Evolutionary conservation across 2,797 vertebrate species (phyloP).

Genomic region (Anguilla pacifica): DNA sequence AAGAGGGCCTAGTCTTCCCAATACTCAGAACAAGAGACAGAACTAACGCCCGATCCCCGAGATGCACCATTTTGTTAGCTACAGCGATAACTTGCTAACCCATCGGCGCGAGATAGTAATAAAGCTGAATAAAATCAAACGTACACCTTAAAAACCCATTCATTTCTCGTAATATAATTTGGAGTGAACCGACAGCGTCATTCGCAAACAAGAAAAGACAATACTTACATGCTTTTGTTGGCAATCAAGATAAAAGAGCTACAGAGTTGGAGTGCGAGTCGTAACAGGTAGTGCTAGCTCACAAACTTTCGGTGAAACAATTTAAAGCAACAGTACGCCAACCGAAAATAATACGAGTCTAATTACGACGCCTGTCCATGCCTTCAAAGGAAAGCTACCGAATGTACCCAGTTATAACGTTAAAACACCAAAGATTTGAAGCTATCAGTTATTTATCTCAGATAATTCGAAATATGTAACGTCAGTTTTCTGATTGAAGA

Average conservation of each 20-base stretch:
- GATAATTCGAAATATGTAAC: not conserved
- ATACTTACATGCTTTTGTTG: slow-evolving; percentile 3
- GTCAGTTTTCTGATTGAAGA: not conserved
- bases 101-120: not conserved
- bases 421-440: not conserved
- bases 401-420: too few relatives aligned
- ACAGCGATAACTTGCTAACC: not conserved
- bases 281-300: slow-evolving; percentile 12
- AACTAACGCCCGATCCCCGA: not conserved
- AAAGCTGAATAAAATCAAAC: not conserved
- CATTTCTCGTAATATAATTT: not conserved
- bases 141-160: not conserved
- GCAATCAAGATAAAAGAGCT: not conserved
- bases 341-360: not conserved
- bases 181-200: not conserved
- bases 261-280: not conserved
- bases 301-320: slow-evolving; percentile 1
- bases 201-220: not conserved
- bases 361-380: not conserved
- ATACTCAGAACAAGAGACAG: not conserved
- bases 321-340: slow-evolving; percentile 10
- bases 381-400: too few relatives aligned
- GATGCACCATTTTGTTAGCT: not conserved
- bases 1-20: not conserved
- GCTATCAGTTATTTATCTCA: not conserved